Percentiles rank a stretch among this genome's conserved stretches.
These are phyloP conservation scores for Platyrinchus mystaceus DNA, from an alignment of 2,797 vertebrate genomes.

Conservation along the genomic window DNA sequence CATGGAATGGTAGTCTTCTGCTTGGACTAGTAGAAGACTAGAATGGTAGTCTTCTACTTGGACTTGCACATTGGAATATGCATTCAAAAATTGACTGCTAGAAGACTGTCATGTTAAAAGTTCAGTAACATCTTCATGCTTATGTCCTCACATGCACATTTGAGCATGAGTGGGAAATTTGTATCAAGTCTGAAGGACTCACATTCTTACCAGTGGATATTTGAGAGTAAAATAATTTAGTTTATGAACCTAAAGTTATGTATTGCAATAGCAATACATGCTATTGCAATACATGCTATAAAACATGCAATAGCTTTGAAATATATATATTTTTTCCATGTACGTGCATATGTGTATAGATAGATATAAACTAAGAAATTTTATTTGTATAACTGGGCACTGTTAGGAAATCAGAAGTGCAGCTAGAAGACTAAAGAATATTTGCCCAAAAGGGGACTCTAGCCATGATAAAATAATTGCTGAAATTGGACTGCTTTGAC, in stretches of 20 bases:
- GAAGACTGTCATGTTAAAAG: background rate
- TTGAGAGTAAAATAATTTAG: background rate
- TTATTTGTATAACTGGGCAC: background rate
- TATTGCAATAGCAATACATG: background rate
- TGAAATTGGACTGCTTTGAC: background rate
- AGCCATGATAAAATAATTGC: background rate
- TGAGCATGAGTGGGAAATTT: background rate
- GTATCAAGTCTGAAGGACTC: background rate
- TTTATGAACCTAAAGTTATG: background rate
- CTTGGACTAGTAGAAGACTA: background rate
- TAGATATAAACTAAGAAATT: background rate
- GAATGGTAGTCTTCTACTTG: background rate
- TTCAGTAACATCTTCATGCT: background rate
- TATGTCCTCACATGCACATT: background rate
- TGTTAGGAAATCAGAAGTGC: background rate
- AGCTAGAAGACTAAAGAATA: background rate
- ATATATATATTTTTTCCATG: background rate
- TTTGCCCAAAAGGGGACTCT: background rate
- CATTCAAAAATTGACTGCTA: background rate
- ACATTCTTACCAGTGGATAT: fast-evolving
- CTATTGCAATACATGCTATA: too few relatives aligned
- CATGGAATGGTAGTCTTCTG: background rate
- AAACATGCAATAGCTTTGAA: background rate
- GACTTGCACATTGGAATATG: background rate
- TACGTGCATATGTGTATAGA: fast-evolving